A percentile compares a stretch with the other conserved stretches of the same genome.
Conservation (phyloP, 2,888 invertebrate genomes). For the Hipparchia semele region DNA sequence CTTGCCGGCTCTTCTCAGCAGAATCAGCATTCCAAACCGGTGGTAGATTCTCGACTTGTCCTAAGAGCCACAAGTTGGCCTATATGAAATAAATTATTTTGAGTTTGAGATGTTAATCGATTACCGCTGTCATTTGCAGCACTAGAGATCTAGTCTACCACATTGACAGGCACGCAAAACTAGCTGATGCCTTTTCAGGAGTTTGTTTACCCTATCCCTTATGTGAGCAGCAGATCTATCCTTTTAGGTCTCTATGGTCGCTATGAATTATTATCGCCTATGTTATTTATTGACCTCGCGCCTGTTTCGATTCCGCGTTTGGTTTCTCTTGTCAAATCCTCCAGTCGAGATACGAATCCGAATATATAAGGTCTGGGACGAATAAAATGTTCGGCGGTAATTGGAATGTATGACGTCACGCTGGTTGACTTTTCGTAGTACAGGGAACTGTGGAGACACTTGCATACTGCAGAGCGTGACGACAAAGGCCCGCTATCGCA, state of each 20-base stretch:
- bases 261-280: constrained; percentile 62
- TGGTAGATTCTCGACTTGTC: no score
- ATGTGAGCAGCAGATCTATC: neutral
- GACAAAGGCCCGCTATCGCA: no score
- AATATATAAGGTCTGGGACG: constrained; percentile 26
- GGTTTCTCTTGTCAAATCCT: constrained; percentile 63
- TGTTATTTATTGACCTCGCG: constrained; percentile 62
- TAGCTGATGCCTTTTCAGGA: neutral
- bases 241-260: constrained; percentile 29
- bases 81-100: no score
- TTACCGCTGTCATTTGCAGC: neutral
- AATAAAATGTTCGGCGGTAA: neutral
- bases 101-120: no score
- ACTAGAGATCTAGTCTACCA: neutral
- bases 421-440: no score
- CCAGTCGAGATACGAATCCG: constrained; percentile 47
- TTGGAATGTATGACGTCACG: no score
- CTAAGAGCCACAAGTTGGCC: no score
- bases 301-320: constrained; percentile 55
- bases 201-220: neutral
- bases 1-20: no score
- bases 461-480: no score
- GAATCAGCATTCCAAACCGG: no score
- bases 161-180: neutral
- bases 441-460: no score